phyloP scores from a whole-genome alignment of 2,888 invertebrate genomes.

The Adineta ricciae region DNA sequence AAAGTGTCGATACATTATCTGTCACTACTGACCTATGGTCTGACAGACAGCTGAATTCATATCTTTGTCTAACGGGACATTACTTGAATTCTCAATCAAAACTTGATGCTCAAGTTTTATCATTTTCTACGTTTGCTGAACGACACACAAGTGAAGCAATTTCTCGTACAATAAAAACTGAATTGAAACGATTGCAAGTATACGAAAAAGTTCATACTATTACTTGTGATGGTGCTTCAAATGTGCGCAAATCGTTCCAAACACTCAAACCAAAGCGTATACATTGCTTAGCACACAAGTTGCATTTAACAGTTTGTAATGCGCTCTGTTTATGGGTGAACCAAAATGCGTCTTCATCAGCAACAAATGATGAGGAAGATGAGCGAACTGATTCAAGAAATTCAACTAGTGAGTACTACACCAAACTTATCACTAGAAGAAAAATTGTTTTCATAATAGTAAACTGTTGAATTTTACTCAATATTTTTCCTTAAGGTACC shows the following conservation, averaged over 20 bases:
- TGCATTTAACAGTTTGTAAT: neutral
- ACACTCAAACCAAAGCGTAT: neutral
- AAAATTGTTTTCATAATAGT: neutral
- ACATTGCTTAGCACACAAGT: neutral
- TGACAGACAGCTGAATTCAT: neutral
- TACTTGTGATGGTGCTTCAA: neutral
- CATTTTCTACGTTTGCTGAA: neutral
- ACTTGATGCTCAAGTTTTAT: neutral
- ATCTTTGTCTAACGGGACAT: neutral
- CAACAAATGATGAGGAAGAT: neutral
- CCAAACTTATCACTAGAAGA: neutral
- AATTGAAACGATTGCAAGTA: neutral
- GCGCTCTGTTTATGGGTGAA: neutral
- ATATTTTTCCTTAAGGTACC: too few relatives aligned
- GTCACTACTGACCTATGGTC: neutral
- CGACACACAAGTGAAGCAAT: neutral
- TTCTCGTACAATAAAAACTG: neutral
- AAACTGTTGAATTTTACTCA: too few relatives aligned
- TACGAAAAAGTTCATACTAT: too few relatives aligned
- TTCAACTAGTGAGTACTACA: neutral
- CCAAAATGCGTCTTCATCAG: neutral
- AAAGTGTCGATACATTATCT: neutral
- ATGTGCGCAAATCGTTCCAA: neutral
- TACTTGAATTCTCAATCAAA: neutral
- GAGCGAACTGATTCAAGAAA: neutral